Evolutionary conservation across 64 coral and sea anemone genomes (phyloP).

Genomic region (Orbicella faveolata): DNA sequence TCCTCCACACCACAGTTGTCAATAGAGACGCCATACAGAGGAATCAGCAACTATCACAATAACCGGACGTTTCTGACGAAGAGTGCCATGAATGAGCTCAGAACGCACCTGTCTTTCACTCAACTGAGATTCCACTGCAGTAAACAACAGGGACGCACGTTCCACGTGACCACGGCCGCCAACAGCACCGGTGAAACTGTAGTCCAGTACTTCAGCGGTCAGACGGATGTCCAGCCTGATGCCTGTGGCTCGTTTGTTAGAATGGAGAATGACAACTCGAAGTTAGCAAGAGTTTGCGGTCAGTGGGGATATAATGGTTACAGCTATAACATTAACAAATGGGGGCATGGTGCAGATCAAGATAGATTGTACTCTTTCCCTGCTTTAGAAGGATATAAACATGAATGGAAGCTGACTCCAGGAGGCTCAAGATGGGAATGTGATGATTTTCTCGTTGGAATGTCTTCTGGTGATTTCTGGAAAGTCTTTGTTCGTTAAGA

Average conservation of each 20-base stretch:
- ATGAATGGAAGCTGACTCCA: background rate
- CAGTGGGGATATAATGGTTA: background rate
- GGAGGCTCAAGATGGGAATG: background rate
- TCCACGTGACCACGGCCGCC: conserved; percentile 16
- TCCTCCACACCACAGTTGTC: too few species aligned
- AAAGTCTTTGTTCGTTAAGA: conserved; percentile 7
- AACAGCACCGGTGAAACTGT: background rate
- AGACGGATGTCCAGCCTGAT: background rate
- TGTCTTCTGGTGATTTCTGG: conserved; percentile 19
- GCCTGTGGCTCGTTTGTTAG: background rate
- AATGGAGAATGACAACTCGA: background rate
- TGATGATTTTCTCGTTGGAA: background rate
- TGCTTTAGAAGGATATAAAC: too few species aligned
- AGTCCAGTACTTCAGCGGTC: too few species aligned
- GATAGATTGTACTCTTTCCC: background rate
- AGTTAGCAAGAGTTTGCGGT: background rate
- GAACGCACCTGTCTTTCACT: too few species aligned
- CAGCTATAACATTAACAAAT: too few species aligned
- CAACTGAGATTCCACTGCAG: too few species aligned
- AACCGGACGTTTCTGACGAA: too few species aligned
- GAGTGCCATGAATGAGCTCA: too few species aligned
- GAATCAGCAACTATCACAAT: too few species aligned
- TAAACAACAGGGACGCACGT: conserved; percentile 2
- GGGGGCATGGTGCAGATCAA: background rate
- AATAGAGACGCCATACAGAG: too few species aligned